Conservation (phyloP, 1,140 invertebrate genomes). For the Drosophila sp. region DNA sequence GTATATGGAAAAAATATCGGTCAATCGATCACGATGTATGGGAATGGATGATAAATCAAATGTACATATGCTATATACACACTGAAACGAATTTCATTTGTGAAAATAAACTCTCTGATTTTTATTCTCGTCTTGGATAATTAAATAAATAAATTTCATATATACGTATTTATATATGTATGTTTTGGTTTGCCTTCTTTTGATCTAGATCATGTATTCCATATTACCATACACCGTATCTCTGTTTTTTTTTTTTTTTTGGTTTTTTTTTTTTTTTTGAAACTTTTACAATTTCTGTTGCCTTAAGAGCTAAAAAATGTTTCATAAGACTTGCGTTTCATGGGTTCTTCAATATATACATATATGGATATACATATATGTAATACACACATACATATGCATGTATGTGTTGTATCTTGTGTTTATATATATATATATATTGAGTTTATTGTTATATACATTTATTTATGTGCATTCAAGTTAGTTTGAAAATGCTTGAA, state of each 20-base stretch:
- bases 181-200: constrained; percentile 15
- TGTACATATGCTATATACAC: background rate
- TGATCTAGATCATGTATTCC: background rate
- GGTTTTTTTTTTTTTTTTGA: constrained; percentile 14
- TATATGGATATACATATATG: constrained; percentile 67
- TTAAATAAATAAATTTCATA: constrained; percentile 6
- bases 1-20: constrained; percentile 11
- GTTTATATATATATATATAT: constrained; percentile 23
- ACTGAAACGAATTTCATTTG: background rate
- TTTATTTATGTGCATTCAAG: constrained; percentile 9
- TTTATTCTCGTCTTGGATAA: constrained; percentile 36
- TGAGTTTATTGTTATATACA: constrained; percentile 32
- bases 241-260: constrained; percentile 10
- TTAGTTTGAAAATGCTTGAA: constrained; percentile 7
- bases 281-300: constrained; percentile 73
- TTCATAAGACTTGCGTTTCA: constrained; percentile 82
- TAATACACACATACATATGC: constrained; percentile 16
- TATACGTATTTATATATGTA: constrained; percentile 18
- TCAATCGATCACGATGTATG: constrained; percentile 4
- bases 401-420: constrained; percentile 1
- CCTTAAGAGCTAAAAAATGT: constrained; percentile 64
- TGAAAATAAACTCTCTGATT: constrained; percentile 35
- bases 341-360: constrained; percentile 63
- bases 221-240: constrained; percentile 11
- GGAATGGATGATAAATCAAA: constrained; percentile 1